phyloP scores from a whole-genome alignment of 2,888 invertebrate genomes.

The Drosophila mimica region DNA sequence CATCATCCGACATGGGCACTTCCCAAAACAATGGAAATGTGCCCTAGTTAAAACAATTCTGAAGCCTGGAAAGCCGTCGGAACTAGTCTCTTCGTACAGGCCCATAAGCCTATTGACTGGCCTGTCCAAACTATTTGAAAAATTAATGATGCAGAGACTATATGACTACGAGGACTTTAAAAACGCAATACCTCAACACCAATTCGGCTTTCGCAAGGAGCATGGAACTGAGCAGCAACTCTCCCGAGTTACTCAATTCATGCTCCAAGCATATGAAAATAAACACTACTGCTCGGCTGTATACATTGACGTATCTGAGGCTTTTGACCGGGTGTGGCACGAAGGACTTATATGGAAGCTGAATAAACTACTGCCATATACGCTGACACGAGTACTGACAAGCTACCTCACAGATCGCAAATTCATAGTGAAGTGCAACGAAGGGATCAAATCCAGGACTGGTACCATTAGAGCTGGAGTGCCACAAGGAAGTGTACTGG shows the following conservation, averaged over 20 bases:
- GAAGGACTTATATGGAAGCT: background rate
- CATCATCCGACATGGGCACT: background rate
- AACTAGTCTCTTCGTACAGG: background rate
- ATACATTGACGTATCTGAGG: background rate
- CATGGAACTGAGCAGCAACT: conserved; percentile 6
- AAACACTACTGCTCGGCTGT: background rate
- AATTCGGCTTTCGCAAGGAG: background rate
- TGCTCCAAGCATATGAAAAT: background rate
- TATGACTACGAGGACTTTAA: background rate
- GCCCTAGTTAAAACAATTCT: background rate
- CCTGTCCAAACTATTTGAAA: background rate
- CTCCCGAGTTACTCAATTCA: background rate
- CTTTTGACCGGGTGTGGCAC: conserved; percentile 2
- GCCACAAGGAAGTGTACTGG: conserved; percentile 23
- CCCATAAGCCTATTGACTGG: background rate
- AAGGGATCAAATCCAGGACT: background rate
- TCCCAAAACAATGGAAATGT: background rate
- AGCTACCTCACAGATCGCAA: background rate
- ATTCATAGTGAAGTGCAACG: background rate
- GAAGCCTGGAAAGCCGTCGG: background rate
- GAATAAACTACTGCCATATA: background rate
- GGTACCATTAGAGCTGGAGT: conserved; percentile 15
- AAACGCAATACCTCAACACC: background rate
- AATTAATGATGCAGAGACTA: background rate
- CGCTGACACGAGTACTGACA: background rate